Evolutionary conservation across 2,888 invertebrate genomes (phyloP), one percentile per base, ranked within the genome.

Genomic region (Lithophane leautieri): DNA sequence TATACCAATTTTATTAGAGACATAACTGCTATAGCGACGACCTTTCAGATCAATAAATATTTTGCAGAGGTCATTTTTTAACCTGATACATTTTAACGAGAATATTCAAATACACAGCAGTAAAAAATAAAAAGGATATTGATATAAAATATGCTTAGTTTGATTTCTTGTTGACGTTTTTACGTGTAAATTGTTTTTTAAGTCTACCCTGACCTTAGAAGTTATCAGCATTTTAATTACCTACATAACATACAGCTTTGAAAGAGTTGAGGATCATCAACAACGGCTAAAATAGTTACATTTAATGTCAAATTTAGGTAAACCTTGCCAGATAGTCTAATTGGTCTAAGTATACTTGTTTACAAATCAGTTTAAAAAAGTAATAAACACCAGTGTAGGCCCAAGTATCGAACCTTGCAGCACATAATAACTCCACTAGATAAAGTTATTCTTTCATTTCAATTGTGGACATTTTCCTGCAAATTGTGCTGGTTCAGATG

Each of bases 61-160:
- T 50, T 28, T 11, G 11, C 22, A 44, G 22, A 52, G 50, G 42
- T 42, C 4, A 28, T 68, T 67, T 67, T 47, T 66, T 9, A 16
- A 50, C 22, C 14, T 16, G 22, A 54, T 9, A 44, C 1, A 47
- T n/a, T 28, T 25, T 52, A 25, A 16, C 4, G 7, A 28, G 2
- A 44, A 69, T 11, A 22, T 56, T 56, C 25, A 40, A 71, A 60
- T 61, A 14, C 14, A 61, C 16, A 50, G 2, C 34, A 25, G 16
- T 61, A 62, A 74, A 58, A 70, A 60, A n/a, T 25, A 1, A 28
- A 73, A 28, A 28, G 12, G 16, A 62, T 44, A 14, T 12, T 61
- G 8, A 22, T 25, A 40, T 34, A 74, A 58, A 44, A 42, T n/a
- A 14, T 2, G 11, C 14, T n/a, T 19, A 14, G 14, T 11, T 56